These are phyloP conservation scores for Danio jaintianensis DNA, from an alignment of 2,797 vertebrate genomes.

Conservation along the genomic window DNA sequence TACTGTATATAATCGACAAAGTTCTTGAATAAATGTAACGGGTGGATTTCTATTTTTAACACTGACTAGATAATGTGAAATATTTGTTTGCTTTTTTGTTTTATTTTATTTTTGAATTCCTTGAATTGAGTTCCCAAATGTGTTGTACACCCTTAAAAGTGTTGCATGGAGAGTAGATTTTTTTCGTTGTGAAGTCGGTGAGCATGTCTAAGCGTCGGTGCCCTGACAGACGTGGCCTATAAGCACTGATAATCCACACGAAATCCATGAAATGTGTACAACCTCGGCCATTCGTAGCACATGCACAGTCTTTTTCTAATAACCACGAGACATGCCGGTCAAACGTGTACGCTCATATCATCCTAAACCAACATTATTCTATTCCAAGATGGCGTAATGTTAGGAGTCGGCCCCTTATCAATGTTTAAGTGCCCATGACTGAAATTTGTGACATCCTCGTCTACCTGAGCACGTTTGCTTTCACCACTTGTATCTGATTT, in stretches of 20 bases:
- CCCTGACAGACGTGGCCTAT: slow-evolving; percentile 57
- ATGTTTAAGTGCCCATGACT: slow-evolving; percentile 44
- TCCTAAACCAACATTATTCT: slow-evolving; percentile 17
- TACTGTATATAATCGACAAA: slow-evolving; percentile 82
- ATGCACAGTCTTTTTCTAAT: slow-evolving; percentile 42
- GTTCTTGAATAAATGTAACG: slow-evolving; percentile 84
- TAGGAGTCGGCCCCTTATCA: neutral
- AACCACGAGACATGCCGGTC: slow-evolving; percentile 1
- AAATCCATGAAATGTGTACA: slow-evolving; percentile 31
- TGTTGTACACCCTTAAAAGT: slow-evolving; percentile 75
- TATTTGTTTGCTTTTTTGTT: slow-evolving; percentile 70
- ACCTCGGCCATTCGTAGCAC: slow-evolving; percentile 44
- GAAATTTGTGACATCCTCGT: slow-evolving; percentile 37
- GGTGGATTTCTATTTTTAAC: slow-evolving; percentile 89
- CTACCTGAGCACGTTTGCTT: slow-evolving; percentile 58
- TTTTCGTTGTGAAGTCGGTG: slow-evolving; percentile 71
- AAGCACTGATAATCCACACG: slow-evolving; percentile 58
- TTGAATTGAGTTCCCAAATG: slow-evolving; percentile 66
- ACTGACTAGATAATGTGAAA: slow-evolving; percentile 88
- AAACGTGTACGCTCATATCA: slow-evolving; percentile 15
- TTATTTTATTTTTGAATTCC: slow-evolving; percentile 54
- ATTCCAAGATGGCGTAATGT: slow-evolving; percentile 21
- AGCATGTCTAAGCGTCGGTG: slow-evolving; percentile 72
- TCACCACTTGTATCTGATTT: slow-evolving; percentile 51
- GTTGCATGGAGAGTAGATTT: slow-evolving; percentile 80